Conservation (phyloP, 1,140 invertebrate genomes). For the Augochlora pura region DNA sequence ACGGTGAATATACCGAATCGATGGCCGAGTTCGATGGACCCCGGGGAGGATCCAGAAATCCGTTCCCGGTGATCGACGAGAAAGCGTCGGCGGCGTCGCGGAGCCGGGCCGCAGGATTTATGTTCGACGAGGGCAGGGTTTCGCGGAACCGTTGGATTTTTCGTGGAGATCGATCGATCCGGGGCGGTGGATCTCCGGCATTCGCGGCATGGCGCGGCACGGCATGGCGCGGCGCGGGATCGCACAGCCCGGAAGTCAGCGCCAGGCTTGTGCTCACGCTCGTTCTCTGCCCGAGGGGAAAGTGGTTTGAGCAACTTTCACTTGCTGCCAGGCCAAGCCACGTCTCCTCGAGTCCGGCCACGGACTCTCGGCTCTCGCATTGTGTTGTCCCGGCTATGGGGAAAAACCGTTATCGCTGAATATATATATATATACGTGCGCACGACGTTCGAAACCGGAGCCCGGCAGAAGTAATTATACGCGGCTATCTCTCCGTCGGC, state of each 20-base stretch:
- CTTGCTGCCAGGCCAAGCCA: constrained; percentile 67
- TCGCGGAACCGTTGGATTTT: constrained; percentile 20
- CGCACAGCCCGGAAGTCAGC: constrained; percentile 75
- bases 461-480: too few species aligned
- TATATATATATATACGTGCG: too few species aligned
- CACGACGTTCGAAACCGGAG: too few species aligned
- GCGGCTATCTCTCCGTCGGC: too few species aligned
- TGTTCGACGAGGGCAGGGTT: background rate
- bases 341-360: constrained; percentile 36
- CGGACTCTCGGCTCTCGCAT: constrained; percentile 26
- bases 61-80: background rate
- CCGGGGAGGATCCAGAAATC: too few species aligned
- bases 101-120: constrained; percentile 21
- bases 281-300: constrained; percentile 72
- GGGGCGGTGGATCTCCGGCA: constrained; percentile 62
- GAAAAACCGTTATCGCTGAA: constrained; percentile 23
- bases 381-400: constrained; percentile 19
- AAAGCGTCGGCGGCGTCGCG: too few species aligned
- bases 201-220: constrained; percentile 46
- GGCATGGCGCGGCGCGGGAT: constrained; percentile 47
- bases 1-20: too few species aligned
- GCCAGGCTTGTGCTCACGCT: constrained; percentile 56
- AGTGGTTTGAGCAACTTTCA: constrained; percentile 79
- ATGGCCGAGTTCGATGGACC: too few species aligned
- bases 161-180: constrained; percentile 34